Conservation (phyloP, 30 jellyfish, hydroid and myxozoan genomes). For the Sanderia malayensis region DNA sequence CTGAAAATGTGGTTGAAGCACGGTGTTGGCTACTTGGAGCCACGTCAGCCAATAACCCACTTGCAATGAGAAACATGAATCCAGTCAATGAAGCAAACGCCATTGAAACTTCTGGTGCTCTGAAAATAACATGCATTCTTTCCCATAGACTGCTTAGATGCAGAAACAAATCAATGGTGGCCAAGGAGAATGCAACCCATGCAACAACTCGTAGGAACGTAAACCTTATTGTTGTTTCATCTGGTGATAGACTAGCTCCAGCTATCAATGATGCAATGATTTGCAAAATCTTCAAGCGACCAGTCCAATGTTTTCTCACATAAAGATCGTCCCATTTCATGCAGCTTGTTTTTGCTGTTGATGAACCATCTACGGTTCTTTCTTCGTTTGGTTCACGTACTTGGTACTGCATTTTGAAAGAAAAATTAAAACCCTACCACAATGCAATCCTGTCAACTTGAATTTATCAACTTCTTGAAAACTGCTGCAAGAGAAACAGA, state of each 20-base stretch:
- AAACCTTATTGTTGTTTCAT: constrained; percentile 43
- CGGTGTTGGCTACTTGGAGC: constrained; percentile 56
- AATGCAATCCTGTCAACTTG: not conserved
- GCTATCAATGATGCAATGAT: constrained; percentile 34
- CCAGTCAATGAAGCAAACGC: constrained; percentile 62
- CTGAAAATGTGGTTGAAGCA: constrained; percentile 33
- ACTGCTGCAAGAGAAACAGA: not conserved
- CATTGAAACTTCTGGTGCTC: constrained; percentile 59
- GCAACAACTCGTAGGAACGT: constrained; percentile 62
- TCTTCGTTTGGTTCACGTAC: constrained; percentile 34
- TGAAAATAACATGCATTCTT: constrained; percentile 43
- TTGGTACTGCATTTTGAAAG: constrained; percentile 39
- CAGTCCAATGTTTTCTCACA: constrained; percentile 48
- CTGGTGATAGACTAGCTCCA: constrained; percentile 43
- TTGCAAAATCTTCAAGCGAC: constrained; percentile 51
- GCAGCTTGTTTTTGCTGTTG: not conserved
- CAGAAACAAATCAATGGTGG: constrained; percentile 33
- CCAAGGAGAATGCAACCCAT: constrained; percentile 55
- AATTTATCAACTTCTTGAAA: not conserved
- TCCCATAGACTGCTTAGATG: constrained; percentile 49
- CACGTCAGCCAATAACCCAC: constrained; percentile 54
- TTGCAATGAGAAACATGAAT: constrained; percentile 48
- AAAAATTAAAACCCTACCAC: no score
- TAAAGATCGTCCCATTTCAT: constrained; percentile 33
- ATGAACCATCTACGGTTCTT: not conserved